Evolutionary conservation across 2,888 invertebrate genomes (phyloP), one percentile per base, ranked within the genome.

Genomic region (Torymus texanus): DNA sequence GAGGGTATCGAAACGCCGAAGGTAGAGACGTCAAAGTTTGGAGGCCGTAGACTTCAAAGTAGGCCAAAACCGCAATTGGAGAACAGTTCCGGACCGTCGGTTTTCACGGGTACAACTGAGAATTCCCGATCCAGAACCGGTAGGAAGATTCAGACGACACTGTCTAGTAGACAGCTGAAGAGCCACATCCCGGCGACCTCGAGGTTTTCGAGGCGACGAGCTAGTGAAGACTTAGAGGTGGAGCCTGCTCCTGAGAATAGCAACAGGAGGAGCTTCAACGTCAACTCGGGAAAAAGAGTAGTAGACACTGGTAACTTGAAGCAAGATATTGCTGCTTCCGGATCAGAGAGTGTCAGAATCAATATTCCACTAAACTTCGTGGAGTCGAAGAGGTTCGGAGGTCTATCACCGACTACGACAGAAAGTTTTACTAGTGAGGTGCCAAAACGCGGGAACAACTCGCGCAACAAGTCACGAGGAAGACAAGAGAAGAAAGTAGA

Each of bases 281-380:
- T 63, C 2, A 0, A 53, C 1, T 16, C 53, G 11, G 56, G 62
- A 1, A 72, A 66, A 14, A 55, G n/a, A 18, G 16, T 58, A 13
- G n/a, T 14, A 1, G 59, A 51, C 51, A 29, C 71, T 16, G 24
- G 16, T 14, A 53, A 24, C 8, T 29, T 4, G 12, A 77, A 77
- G n/a, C 65, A 65, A 0, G 78, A 81, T 29, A 79, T 76, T 16
- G 8, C 73, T 0, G 70, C 75, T 0, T 83, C 84, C 0, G 86
- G 83, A 13, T 86, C 86, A 0, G 88, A 88, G 70, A 87, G 84
- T 53, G 80, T 86, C n/a, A 85, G 85, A 50, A 83, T 87, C 1
- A 85, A 88, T 24, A 70, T 86, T 63, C 85, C 88, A 3, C 55
- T 86, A 12, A 62, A 70, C 21, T 73, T 70, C 13, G 74, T 66